These are phyloP conservation scores for Siphonodentalium dalli DNA, from an alignment of 2,888 invertebrate species.

Conservation along the genomic window DNA sequence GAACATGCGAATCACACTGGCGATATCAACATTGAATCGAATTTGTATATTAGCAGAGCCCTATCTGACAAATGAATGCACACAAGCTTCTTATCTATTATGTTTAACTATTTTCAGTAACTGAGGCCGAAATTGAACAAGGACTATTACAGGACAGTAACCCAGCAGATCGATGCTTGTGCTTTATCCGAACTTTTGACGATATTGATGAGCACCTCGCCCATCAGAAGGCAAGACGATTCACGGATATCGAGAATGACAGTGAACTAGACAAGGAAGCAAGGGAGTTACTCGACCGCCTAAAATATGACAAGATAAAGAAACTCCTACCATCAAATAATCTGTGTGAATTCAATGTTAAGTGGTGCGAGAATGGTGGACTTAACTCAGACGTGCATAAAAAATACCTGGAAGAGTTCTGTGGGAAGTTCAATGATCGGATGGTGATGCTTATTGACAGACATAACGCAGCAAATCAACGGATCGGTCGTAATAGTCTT, in stretches of 20 bases:
- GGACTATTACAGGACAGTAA: conserved; percentile 38
- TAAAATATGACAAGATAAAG: conserved; percentile 33
- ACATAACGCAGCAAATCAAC: conserved; percentile 26
- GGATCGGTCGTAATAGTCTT: conserved; percentile 31
- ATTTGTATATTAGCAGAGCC: too few relatives aligned
- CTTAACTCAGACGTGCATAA: conserved; percentile 33
- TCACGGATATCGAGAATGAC: conserved; percentile 35
- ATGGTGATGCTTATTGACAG: conserved; percentile 38
- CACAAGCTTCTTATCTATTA: background rate
- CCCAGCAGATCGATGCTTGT: conserved; percentile 36
- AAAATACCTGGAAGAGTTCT: conserved; percentile 35
- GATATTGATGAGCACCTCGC: conserved; percentile 36
- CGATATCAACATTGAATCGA: too few relatives aligned
- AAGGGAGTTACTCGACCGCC: conserved; percentile 31
- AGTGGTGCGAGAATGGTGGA: conserved; percentile 38
- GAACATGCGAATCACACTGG: too few relatives aligned
- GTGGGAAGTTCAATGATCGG: conserved; percentile 34
- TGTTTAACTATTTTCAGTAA: conserved; percentile 30
- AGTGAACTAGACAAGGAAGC: conserved; percentile 34
- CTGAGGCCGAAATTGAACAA: conserved; percentile 40
- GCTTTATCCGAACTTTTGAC: conserved; percentile 42
- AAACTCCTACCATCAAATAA: conserved; percentile 11
- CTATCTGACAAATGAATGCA: too few relatives aligned
- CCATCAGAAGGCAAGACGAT: conserved; percentile 34
- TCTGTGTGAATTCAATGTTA: too few relatives aligned